Base-by-base conservation (phyloP, 1,140 invertebrate genomes). In the Magallana angulata region DNA sequence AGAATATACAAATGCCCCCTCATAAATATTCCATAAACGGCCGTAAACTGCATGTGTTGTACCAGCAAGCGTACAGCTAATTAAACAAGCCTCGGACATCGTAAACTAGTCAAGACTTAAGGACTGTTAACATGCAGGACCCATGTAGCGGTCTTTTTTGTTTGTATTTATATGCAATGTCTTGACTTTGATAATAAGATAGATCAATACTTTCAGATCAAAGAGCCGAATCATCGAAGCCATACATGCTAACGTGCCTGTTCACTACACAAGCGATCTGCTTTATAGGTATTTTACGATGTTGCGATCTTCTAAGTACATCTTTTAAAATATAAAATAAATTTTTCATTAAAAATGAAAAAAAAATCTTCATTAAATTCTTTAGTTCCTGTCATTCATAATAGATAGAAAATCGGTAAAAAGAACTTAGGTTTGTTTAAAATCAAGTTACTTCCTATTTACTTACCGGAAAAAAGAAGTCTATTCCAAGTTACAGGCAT, bases 1-100 rank as follows among this genome's bases (percentile, higher is more conserved):
- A 71, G 68, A 30, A 48, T 48, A 71, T 71, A 71, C 68, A 71
- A 71, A 18, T 71, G 68, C 68, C 68, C 68, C 11, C 18, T 71
- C 68, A 71, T 71, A 71, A 71, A 71, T 71, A 71, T 71, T 71
- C 68, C 68, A 71, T 71, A 71, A 71, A 71, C 24, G 24, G 68
- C 12, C 68, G 12, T 71, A 71, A 71, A 71, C n/a, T 71, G 68
- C 68, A 71, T 71, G 24, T 71, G 68, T 7, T 30, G 24, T 30
- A 18, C 68, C 24, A 30, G 68, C 8, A 7, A 71, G 18, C 8
- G 68, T 71, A 71, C 68, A 71, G 9, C 68, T 62, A 62, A 71
- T 36, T 71, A 11, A 71, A 71, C 68, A 30, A 30, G 6, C 68
- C 30, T 62, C 3, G 18, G 68, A 71, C 68, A 30, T 71, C n/a